Evolutionary conservation across 2,888 invertebrate genomes (phyloP).

Genomic region (Steromphala cineraria): DNA sequence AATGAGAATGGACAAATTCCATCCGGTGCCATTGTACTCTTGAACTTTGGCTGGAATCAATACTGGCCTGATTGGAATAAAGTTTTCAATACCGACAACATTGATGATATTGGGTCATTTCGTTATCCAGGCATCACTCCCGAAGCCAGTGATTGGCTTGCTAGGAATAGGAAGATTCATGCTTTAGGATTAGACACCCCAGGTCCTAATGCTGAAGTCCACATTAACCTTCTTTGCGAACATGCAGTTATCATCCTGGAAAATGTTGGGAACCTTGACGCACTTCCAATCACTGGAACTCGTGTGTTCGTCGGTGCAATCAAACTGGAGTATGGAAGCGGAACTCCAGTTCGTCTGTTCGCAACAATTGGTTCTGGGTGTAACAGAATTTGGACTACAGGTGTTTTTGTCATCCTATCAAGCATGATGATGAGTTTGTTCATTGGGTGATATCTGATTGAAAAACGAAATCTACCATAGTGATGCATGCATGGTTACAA

Average conservation of each 20-base stretch:
- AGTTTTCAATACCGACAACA: constrained; percentile 26
- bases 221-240: constrained; percentile 74
- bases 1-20: constrained; percentile 70
- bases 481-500: too few species aligned
- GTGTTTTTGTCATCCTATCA: too few species aligned
- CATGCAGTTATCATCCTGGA: constrained; percentile 79
- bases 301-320: constrained; percentile 78
- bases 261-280: constrained; percentile 78
- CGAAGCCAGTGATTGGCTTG: constrained; percentile 80
- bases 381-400: too few species aligned
- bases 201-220: constrained; percentile 80
- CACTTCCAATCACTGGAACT: constrained; percentile 44
- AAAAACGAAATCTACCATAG: too few species aligned
- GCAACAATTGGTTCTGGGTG: too few species aligned
- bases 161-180: constrained; percentile 73
- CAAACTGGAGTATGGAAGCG: constrained; percentile 80
- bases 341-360: too few species aligned
- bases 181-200: constrained; percentile 82
- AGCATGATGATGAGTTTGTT: too few species aligned
- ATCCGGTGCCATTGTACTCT: constrained; percentile 73
- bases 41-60: constrained; percentile 71
- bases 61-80: constrained; percentile 58
- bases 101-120: constrained; percentile 3
- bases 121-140: constrained; percentile 74
- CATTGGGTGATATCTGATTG: too few species aligned